Evolutionary conservation across 2,797 vertebrate genomes (phyloP), one percentile per base, ranked within the genome.

Genomic region (Mycteria americana): DNA sequence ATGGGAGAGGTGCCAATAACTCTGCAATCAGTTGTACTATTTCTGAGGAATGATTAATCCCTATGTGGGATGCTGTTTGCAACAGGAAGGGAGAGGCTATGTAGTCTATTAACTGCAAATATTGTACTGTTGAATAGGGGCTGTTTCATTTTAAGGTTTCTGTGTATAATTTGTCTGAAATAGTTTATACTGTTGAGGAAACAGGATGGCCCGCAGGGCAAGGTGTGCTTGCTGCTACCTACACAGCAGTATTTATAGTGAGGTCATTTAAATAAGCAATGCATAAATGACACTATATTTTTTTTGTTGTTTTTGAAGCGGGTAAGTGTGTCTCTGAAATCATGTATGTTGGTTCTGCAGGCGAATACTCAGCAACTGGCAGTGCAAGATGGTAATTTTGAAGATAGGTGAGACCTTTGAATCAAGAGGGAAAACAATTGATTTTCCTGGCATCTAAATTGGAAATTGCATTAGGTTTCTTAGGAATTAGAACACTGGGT

Each of bases 11-110:
- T 64, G 93, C 92, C 91, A 93, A 4, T 8, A 51, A 0, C n/a
- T 57, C 65, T 46, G 21, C 81, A 53, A 35, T 28, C 2, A 2
- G 39, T 27, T 2, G 28, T 80, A 7, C 74, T 95, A 1, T 70
- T 90, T 81, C 77, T 83, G 86, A 89, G 74, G 70, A 46, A 68
- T 51, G 81, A 85, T 89, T 93, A 94, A 94, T 95, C 17, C 80
- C 43, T 23, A 3, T 80, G 76, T 86, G 60, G 85, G 88, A 74
- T n/a, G 74, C 13, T 41, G 35, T 80, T 82, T 93, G 75, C 28
- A 76, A 48, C 88, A 95, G 95, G 93, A 97, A 96, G 94, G 93
- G 95, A 95, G 95, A 74, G 95, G 94, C 88, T 46, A 14, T 4
- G 56, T 11, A 24, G 37, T 35, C 53, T 31, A 14, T 22, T 53